Evolutionary conservation across 1,140 invertebrate genomes (phyloP).

Genomic region (Drosophila rufa): DNA sequence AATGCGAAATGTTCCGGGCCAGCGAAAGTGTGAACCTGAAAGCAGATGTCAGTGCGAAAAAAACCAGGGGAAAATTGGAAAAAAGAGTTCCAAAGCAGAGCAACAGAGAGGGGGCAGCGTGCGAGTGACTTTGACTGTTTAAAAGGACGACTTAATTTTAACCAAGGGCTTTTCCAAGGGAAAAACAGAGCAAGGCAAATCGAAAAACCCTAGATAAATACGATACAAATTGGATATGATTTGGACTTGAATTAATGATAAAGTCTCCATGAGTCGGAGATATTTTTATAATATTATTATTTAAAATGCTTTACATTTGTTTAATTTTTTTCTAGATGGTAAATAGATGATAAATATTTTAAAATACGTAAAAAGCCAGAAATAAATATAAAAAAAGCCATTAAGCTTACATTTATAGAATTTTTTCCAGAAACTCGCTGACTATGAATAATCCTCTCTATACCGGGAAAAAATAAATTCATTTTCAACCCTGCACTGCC

Average conservation of each 20-base stretch:
- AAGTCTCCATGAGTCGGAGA: background rate
- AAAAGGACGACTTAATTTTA: slow-evolving; percentile 22
- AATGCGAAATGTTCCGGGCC: slow-evolving; percentile 53
- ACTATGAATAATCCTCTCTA: background rate
- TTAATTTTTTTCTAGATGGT: too few relatives aligned
- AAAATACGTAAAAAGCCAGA: background rate
- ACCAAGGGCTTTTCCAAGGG: background rate
- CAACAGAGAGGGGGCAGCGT: slow-evolving; percentile 6
- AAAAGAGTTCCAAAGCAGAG: slow-evolving; percentile 12
- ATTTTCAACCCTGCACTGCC: background rate
- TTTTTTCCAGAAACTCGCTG: background rate
- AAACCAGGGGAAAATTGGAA: slow-evolving; percentile 7
- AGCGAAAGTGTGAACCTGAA: slow-evolving; percentile 56
- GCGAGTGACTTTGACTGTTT: slow-evolving; percentile 18
- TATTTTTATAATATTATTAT: too few relatives aligned
- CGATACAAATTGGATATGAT: background rate
- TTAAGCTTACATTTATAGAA: background rate
- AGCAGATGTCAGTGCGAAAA: slow-evolving; percentile 55
- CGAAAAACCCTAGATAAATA: background rate
- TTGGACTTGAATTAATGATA: background rate
- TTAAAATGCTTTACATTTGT: too few relatives aligned
- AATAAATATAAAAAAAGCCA: background rate
- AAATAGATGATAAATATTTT: too few relatives aligned
- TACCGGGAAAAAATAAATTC: background rate
- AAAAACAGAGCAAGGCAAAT: background rate